Base-by-base conservation (phyloP, 2,888 invertebrate genomes). In the Phyllotreta striolata region DNA sequence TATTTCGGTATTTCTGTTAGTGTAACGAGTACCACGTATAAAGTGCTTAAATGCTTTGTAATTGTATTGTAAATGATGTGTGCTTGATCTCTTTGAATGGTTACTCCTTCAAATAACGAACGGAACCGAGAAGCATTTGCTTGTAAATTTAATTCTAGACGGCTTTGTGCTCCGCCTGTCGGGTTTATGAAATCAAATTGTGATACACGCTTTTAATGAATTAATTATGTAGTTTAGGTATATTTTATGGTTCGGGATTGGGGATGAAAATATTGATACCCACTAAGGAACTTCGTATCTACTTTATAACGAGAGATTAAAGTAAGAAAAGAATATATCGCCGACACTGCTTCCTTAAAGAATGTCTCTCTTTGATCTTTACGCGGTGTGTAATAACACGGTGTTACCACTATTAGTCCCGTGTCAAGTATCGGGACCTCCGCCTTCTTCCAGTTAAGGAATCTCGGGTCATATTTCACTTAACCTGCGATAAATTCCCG, bases 401-500 rank as follows among this genome's bases (percentile, higher is more conserved):
- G 64, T 52, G 58, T 64, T 61, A 58, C 66, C 67, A 66, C 76
- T 75, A 77, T 77, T 77, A 75, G 76, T 76, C 72, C 74, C 63
- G 72, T 76, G 78, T 78, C 78, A 77, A 76, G 75, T 76, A 73
- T 68, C 68, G 55, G 71, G 70, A 67, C 72, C 69, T 63, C 55
- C 63, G 63, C 63, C 60, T 64, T 62, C 66, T 63, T 49, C 55
- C 51, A 44, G 43, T 67, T 63, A 62, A 62, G 71, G 69, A 71
- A 73, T 72, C 71, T 64, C 60, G 67, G 73, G 72, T 76, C 76
- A 76, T 77, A 73, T 76, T 78, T 77, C 77, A 77, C 76, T 76
- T 76, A 76, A 75, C 76, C 76, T 70, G 73, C 77, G 75, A 79
- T 79, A 79, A 79, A 79, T 79, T 78, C 73, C 72, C 64, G 60